Evolutionary conservation across 2,797 vertebrate species (phyloP).

Genomic region (Oophaga sylvatica): DNA sequence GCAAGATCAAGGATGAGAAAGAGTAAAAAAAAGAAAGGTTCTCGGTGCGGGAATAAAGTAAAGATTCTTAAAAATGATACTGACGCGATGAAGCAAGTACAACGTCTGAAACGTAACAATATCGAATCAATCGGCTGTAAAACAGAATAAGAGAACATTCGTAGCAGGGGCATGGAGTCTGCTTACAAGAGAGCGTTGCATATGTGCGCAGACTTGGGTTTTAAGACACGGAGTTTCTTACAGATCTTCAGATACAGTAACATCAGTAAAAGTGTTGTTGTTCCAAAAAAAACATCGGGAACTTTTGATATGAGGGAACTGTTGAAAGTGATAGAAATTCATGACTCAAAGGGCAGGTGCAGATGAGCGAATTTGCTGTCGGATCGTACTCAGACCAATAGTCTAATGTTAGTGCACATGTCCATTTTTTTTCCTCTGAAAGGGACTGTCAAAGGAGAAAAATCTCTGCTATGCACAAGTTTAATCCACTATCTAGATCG

Average conservation of each 20-base stretch:
- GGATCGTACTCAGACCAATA: too few relatives aligned
- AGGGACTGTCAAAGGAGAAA: too few relatives aligned
- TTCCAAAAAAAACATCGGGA: neutral
- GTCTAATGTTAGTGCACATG: too few relatives aligned
- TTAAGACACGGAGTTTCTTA: neutral
- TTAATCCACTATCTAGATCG: too few relatives aligned
- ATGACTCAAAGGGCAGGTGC: too few relatives aligned
- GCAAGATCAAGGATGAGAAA: constrained; percentile 31
- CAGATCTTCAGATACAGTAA: constrained; percentile 1
- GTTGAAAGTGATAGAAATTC: neutral
- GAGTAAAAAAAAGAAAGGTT: neutral
- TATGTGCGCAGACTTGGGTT: neutral
- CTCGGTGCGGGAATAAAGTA: neutral
- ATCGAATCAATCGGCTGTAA: constrained; percentile 15
- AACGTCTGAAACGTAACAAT: neutral
- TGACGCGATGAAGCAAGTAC: neutral
- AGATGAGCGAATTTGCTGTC: too few relatives aligned
- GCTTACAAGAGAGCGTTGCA: neutral
- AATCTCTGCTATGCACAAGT: too few relatives aligned
- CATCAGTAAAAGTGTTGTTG: neutral
- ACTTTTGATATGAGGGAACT: neutral
- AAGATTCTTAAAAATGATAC: neutral
- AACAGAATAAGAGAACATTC: neutral
- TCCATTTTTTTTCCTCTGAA: too few relatives aligned
- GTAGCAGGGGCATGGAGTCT: neutral